A percentile compares a stretch with the other conserved stretches of the same genome.
Evolutionary conservation across 2,113 vertebrate species (phyloP).

Genomic region (Callorhinus ursinus): DNA sequence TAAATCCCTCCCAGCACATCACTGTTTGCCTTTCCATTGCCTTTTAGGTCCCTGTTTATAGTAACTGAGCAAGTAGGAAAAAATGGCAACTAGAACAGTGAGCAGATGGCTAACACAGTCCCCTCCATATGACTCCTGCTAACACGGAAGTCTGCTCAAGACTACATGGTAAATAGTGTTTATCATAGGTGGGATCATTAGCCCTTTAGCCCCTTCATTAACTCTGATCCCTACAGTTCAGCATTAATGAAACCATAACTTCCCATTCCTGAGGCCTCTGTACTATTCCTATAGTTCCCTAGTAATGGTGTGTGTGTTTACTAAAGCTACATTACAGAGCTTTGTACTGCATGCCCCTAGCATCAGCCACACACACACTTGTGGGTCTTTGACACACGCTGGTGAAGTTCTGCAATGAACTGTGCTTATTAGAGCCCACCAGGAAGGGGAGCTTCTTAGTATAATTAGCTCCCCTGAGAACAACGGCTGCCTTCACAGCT

Average conservation of each 20-base stretch:
- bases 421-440: constrained; percentile 82
- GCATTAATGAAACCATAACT: constrained; percentile 77
- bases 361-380: constrained; percentile 61
- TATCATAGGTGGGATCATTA: constrained; percentile 71
- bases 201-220: constrained; percentile 77
- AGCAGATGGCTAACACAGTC: constrained; percentile 72
- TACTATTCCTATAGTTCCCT: not conserved
- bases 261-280: constrained; percentile 48
- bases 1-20: not conserved
- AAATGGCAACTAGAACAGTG: constrained; percentile 15
- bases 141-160: constrained; percentile 38
- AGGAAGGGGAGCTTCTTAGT: constrained; percentile 77
- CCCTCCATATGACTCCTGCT: constrained; percentile 52
- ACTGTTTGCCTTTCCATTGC: not conserved
- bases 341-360: constrained; percentile 58
- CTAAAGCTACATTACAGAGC: constrained; percentile 62
- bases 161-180: constrained; percentile 74
- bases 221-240: constrained; percentile 78
- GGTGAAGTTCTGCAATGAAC: constrained; percentile 75
- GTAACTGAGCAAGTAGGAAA: constrained; percentile 39
- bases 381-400: constrained; percentile 75
- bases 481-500: constrained; percentile 74
- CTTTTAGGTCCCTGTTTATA: constrained; percentile 51
- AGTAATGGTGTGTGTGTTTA: constrained; percentile 72
- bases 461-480: constrained; percentile 84